Conservation (phyloP, 1,140 invertebrate genomes). For the Zaprionus ghesquierei region DNA sequence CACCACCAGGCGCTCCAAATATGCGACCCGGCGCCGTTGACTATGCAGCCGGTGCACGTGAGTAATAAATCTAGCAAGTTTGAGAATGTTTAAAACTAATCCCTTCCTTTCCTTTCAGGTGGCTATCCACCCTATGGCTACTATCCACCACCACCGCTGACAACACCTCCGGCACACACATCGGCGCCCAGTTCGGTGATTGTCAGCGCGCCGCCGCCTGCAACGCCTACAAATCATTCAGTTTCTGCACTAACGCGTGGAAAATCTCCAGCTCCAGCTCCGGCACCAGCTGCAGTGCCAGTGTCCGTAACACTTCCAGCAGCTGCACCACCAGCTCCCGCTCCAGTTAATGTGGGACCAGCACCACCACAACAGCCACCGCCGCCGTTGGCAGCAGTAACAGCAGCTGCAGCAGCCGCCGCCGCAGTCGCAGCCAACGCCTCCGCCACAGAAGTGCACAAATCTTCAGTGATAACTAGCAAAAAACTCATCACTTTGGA, state of each 20-base stretch:
- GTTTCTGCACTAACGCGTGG: conserved; percentile 58
- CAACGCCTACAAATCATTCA: conserved; percentile 63
- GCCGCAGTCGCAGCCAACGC: neutral
- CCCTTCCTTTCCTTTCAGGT: conserved; percentile 29
- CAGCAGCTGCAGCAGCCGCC: conserved; percentile 3
- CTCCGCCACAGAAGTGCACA: conserved; percentile 28
- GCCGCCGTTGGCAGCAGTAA: neutral
- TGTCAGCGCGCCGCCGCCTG: conserved; percentile 59
- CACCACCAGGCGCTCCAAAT: conserved; percentile 49
- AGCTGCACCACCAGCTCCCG: neutral
- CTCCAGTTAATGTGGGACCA: conserved; percentile 6
- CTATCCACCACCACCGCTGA: conserved; percentile 73
- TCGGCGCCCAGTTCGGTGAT: conserved; percentile 63
- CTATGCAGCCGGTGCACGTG: conserved; percentile 68
- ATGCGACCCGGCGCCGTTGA: conserved; percentile 66
- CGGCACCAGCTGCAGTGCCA: conserved; percentile 22
- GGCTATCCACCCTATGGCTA: conserved; percentile 75
- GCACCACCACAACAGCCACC: conserved; percentile 6
- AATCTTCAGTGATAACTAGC: conserved; percentile 56
- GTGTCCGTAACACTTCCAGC: conserved; percentile 16
- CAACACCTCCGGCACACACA: conserved; percentile 58
- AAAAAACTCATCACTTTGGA: conserved; percentile 76
- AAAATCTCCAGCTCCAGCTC: conserved; percentile 38
- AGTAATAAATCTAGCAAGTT: conserved; percentile 3
- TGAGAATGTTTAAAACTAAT: neutral